Evolutionary conservation across 2,888 invertebrate species (phyloP).

Genomic region (Geotrupes spiniger): DNA sequence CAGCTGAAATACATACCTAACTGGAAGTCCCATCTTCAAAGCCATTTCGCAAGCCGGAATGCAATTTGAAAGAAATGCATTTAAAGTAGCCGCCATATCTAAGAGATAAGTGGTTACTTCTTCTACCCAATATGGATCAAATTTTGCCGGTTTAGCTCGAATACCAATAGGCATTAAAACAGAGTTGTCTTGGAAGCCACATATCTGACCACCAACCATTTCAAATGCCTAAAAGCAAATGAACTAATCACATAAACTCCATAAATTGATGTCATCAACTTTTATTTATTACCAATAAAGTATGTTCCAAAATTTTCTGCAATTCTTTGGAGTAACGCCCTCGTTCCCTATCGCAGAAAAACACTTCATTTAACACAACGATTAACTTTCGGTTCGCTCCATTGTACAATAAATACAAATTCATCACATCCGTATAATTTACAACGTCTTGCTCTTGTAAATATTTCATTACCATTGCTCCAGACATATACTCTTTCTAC

Average conservation of each 20-base stretch:
- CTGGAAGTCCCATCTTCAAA: slow-evolving; percentile 44
- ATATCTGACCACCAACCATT: slow-evolving; percentile 41
- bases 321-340: slow-evolving; percentile 39
- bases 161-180: slow-evolving; percentile 39
- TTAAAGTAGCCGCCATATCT: slow-evolving; percentile 36
- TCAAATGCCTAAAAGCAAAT: slow-evolving; percentile 38
- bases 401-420: slow-evolving; percentile 39
- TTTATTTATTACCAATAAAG: slow-evolving; percentile 38
- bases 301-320: slow-evolving; percentile 39
- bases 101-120: slow-evolving; percentile 41
- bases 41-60: slow-evolving; percentile 37
- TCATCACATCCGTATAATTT: slow-evolving; percentile 40
- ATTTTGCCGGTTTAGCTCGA: slow-evolving; percentile 36
- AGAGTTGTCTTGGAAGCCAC: slow-evolving; percentile 38
- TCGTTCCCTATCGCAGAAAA: slow-evolving; percentile 35
- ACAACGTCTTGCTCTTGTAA: slow-evolving; percentile 40
- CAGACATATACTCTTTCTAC: slow-evolving; percentile 43
- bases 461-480: slow-evolving; percentile 35
- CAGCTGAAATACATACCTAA: slow-evolving; percentile 34
- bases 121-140: slow-evolving; percentile 43
- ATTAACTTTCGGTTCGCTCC: slow-evolving; percentile 38
- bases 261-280: neutral
- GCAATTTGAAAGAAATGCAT: slow-evolving; percentile 38
- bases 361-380: slow-evolving; percentile 36
- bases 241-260: neutral